Evolutionary conservation across 2,113 vertebrate species (phyloP), one percentile per base, ranked within the genome.

Genomic region (Oryzias celebensis): DNA sequence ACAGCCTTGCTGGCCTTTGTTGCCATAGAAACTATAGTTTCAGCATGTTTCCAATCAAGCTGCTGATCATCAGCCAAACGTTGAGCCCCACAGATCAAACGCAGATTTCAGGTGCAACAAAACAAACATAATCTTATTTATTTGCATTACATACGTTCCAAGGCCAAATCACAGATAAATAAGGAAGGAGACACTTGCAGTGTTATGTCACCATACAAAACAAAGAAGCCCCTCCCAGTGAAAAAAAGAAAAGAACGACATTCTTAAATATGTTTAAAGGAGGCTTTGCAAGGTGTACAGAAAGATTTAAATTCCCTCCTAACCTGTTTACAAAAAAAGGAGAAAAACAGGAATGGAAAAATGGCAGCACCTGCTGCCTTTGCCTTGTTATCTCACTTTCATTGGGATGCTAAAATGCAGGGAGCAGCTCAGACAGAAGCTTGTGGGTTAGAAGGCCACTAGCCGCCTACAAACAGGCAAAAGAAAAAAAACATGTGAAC

Each of bases 91-190:
- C 52, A 62, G 56, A 43, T 44, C 4, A 0, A 28, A 60, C 66
- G 78, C 68, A 62, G 69, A 55, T 60, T 54, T 1, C 14, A 69
- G 12, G 49, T 13, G 43, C 44, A 20, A 42, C 43, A 41, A 47
- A 14, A 59, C 15, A 58, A 74, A 82, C 78, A 87, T 28, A 5
- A 4, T 28, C 5, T 47, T 62, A 31, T 70, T 86, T 84, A 85
- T 83, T 89, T 89, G 22, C 71, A 82, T 86, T 77, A 83, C 84
- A 85, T 75, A 42, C 88, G 87, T 85, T 90, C 77, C 90, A 92
- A 92, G 88, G 86, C 91, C 91, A 93, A 82, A 87, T 93, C 91
- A 92, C 92, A 94, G 92, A 94, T 92, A 93, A 94, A 93, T 92
- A 93, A 91, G 68, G 77, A 86, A 84, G 68, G 86, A 91, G 70